A percentile compares a stretch with the other conserved stretches of the same genome.
Conservation (phyloP, 2,888 invertebrate genomes). For the Apamea monoglypha region DNA sequence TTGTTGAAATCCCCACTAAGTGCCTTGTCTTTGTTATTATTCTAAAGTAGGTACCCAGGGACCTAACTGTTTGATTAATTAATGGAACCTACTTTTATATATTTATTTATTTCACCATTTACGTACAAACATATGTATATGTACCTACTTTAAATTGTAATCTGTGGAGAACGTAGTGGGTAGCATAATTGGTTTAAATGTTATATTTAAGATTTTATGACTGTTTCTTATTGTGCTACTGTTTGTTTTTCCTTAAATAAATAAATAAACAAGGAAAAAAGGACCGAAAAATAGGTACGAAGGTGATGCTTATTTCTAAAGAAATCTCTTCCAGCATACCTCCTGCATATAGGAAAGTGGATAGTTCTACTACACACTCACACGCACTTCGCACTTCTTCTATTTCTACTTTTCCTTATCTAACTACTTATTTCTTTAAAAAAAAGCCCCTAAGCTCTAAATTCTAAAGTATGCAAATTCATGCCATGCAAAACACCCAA, state of each 20-base stretch:
- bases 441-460: background rate
- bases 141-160: no score
- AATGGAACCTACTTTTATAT: background rate
- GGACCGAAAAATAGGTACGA: background rate
- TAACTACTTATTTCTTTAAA: background rate
- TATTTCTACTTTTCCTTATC: background rate
- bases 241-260: no score
- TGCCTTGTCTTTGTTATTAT: background rate
- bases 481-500: conserved; percentile 20
- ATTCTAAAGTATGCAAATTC: background rate
- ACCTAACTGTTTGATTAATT: background rate
- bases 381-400: background rate
- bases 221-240: no score
- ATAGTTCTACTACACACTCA: background rate
- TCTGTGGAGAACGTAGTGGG: no score
- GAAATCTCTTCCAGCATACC: background rate
- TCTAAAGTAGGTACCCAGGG: background rate
- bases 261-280: no score
- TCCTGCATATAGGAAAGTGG: background rate
- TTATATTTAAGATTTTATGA: no score
- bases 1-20: background rate
- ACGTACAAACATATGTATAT: no score
- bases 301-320: background rate
- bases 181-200: no score
- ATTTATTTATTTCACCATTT: no score